A percentile compares a stretch with the other conserved stretches of the same genome.
These are phyloP conservation scores for Drosophila mulleri DNA, from an alignment of 2,888 invertebrate species.

Conservation along the genomic window DNA sequence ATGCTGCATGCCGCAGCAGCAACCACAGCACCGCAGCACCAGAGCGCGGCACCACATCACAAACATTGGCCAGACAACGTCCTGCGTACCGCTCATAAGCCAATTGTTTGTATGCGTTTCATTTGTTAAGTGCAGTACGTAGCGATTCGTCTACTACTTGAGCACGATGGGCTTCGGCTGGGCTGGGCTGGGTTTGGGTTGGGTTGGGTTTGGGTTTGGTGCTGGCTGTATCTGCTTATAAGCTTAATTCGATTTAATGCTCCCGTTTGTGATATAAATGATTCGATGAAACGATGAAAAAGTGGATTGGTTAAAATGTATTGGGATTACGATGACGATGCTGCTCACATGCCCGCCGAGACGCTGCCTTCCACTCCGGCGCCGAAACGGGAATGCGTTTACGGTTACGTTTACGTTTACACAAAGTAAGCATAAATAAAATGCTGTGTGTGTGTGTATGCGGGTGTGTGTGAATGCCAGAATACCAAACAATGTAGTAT, in stretches of 20 bases:
- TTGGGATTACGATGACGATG: conserved; percentile 73
- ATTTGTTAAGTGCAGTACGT: conserved; percentile 74
- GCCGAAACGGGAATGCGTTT: conserved; percentile 67
- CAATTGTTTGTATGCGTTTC: conserved; percentile 76
- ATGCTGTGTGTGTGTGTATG: conserved; percentile 47
- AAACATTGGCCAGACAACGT: conserved; percentile 43
- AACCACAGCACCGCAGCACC: conserved; percentile 26
- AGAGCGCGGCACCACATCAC: conserved; percentile 40
- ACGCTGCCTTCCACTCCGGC: conserved; percentile 14
- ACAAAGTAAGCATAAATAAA: conserved; percentile 81
- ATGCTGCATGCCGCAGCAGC: conserved; percentile 22
- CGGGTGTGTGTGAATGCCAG: conserved; percentile 36
- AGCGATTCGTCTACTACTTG: conserved; percentile 57
- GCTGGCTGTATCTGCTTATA: conserved; percentile 62
- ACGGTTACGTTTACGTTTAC: conserved; percentile 71
- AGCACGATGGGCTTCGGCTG: background rate
- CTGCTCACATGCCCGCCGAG: conserved; percentile 40
- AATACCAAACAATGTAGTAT: conserved; percentile 67
- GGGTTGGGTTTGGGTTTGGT: background rate
- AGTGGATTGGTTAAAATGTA: conserved; percentile 82
- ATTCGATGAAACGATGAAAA: conserved; percentile 81
- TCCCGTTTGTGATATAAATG: conserved; percentile 83
- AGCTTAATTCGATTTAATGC: conserved; percentile 83
- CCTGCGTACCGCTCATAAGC: conserved; percentile 74
- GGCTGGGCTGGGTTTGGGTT: background rate